Percentiles rank a stretch among this genome's conserved stretches.
These are phyloP conservation scores for Shargacucullia verbasci DNA, from an alignment of 2,888 invertebrate genomes.

Conservation along the genomic window DNA sequence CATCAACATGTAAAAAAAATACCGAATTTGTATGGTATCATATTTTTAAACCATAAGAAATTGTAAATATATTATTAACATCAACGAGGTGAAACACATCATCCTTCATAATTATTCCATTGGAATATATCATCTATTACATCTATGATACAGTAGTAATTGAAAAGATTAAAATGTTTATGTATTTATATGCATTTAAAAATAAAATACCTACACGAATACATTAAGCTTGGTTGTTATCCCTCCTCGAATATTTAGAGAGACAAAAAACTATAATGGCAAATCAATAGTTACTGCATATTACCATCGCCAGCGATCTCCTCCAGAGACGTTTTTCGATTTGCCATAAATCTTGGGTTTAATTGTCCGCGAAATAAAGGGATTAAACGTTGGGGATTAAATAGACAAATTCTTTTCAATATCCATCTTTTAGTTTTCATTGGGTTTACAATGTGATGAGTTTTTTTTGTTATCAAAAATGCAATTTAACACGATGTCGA, in stretches of 20 bases:
- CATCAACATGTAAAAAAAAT: no score
- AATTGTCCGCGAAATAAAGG: constrained; percentile 87
- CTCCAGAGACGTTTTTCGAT: constrained; percentile 75
- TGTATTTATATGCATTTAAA: no score
- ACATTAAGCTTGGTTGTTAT: constrained; percentile 32
- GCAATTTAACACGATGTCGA: no score
- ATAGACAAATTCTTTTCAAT: constrained; percentile 56
- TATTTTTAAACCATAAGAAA: no score
- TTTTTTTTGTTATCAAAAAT: background rate
- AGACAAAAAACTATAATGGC: constrained; percentile 60
- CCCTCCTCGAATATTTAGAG: constrained; percentile 23
- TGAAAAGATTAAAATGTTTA: no score
- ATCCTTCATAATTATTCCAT: no score
- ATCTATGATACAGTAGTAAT: no score
- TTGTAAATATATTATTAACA: no score
- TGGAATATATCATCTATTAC: no score
- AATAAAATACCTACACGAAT: constrained; percentile 22
- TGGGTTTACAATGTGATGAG: constrained; percentile 1
- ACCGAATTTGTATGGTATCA: no score
- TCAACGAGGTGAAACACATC: no score
- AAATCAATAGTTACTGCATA: constrained; percentile 71
- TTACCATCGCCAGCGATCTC: constrained; percentile 59
- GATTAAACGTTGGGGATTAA: constrained; percentile 77
- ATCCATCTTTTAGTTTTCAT: constrained; percentile 37
- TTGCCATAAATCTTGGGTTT: constrained; percentile 85